phyloP scores from a whole-genome alignment of 2,113 vertebrate genomes.

The Polyodon spathula region DNA sequence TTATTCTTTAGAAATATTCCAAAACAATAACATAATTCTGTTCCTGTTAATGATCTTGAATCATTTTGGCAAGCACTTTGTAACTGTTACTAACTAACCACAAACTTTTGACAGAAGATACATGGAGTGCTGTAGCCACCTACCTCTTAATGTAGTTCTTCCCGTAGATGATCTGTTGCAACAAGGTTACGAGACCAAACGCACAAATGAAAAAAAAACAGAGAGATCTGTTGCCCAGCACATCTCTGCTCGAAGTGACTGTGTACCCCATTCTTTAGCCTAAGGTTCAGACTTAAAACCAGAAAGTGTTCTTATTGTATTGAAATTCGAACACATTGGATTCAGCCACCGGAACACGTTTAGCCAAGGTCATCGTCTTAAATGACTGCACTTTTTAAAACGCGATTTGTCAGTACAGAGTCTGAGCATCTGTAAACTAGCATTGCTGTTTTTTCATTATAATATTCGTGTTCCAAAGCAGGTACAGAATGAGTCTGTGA shows the following conservation, averaged over 20 bases:
- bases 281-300: conserved; percentile 47
- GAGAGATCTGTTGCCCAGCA: conserved; percentile 89
- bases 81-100: neutral
- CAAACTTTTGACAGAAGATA: neutral
- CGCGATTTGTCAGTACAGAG: too few species aligned
- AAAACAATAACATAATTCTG: too few species aligned
- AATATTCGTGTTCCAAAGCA: too few species aligned
- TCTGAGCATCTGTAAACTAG: conserved; percentile 26
- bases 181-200: conserved; percentile 89
- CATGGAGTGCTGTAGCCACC: conserved; percentile 27
- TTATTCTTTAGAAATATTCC: too few species aligned
- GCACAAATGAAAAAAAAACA: conserved; percentile 98
- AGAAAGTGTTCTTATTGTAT: conserved; percentile 38
- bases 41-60: too few species aligned
- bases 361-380: conserved; percentile 36
- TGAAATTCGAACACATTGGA: conserved; percentile 27
- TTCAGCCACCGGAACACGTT: conserved; percentile 41
- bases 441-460: conserved; percentile 27
- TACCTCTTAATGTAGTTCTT: conserved; percentile 96
- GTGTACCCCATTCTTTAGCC: conserved; percentile 77
- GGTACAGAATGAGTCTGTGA: too few species aligned
- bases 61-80: neutral
- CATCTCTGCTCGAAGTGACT: conserved; percentile 82
- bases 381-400: conserved; percentile 23
- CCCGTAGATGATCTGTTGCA: conserved; percentile 94